phyloP scores from a whole-genome alignment of 1,140 invertebrate species.

The Argopecten irradians region DNA sequence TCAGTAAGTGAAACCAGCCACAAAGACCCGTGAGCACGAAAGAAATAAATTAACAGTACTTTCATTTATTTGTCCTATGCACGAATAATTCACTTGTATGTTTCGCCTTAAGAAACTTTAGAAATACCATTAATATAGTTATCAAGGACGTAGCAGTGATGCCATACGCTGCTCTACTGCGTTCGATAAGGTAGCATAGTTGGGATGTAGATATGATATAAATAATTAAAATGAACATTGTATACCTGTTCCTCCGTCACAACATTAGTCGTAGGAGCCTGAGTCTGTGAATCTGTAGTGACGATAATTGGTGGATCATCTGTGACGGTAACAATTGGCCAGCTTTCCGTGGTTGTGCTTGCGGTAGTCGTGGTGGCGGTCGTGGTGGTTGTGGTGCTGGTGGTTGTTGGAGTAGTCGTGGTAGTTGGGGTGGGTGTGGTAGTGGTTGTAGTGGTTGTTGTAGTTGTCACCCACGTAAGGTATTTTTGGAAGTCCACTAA shows the following conservation, averaged over 20 bases:
- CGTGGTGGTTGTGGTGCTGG: slow-evolving; percentile 31
- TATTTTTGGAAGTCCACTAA: slow-evolving; percentile 56
- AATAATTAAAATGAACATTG: not conserved
- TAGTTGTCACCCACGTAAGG: slow-evolving; percentile 45
- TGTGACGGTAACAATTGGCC: not conserved
- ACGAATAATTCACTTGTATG: too few relatives aligned
- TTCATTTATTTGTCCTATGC: too few relatives aligned
- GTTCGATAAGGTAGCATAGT: not conserved
- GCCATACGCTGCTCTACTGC: not conserved
- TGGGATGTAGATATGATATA: not conserved
- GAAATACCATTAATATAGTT: too few relatives aligned
- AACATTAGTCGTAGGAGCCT: not conserved
- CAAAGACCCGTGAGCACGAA: too few relatives aligned
- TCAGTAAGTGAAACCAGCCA: too few relatives aligned
- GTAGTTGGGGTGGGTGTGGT: slow-evolving; percentile 28
- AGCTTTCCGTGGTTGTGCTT: slow-evolving; percentile 24
- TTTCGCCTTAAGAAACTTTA: too few relatives aligned
- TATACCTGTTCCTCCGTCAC: not conserved
- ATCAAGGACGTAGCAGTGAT: not conserved
- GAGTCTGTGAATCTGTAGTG: not conserved
- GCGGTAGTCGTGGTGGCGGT: slow-evolving; percentile 33
- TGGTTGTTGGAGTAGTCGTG: slow-evolving; percentile 19
- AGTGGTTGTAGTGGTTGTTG: slow-evolving; percentile 32
- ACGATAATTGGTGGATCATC: not conserved
- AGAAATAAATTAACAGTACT: too few relatives aligned